Conservation (phyloP, 2,113 vertebrate species). For the Nanger granti region DNA sequence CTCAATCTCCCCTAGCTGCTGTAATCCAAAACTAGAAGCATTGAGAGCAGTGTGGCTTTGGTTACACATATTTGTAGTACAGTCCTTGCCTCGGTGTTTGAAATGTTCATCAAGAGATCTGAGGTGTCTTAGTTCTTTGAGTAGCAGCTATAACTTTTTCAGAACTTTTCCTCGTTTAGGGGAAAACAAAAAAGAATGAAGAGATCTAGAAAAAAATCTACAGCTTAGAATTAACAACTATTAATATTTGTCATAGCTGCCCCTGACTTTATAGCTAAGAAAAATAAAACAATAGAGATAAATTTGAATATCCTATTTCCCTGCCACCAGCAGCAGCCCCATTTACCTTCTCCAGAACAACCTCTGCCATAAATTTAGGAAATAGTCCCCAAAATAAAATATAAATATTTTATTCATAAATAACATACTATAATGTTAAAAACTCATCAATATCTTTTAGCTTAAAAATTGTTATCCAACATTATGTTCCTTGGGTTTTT, state of each 20-base stretch:
- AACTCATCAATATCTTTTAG: neutral
- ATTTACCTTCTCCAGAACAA: neutral
- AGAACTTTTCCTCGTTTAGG: neutral
- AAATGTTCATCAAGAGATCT: neutral
- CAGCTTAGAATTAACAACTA: neutral
- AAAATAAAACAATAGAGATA: neutral
- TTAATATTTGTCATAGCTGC: neutral
- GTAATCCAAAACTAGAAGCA: slow-evolving; percentile 33
- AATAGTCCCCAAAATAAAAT: neutral
- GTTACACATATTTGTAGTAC: neutral
- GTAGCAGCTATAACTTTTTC: neutral
- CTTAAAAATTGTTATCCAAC: neutral
- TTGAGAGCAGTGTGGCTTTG: neutral
- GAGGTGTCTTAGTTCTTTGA: neutral
- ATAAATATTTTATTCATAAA: neutral
- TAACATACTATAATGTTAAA: neutral
- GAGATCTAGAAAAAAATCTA: neutral
- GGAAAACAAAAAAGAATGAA: neutral
- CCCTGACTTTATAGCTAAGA: neutral
- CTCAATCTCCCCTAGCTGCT: slow-evolving; percentile 25
- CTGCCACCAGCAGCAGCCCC: neutral
- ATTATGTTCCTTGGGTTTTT: neutral
- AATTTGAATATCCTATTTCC: neutral
- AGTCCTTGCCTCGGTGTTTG: neutral
- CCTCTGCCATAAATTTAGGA: neutral